A percentile compares a stretch with the other conserved stretches of the same genome.
phyloP scores from a whole-genome alignment of 2,888 invertebrate species.

The Scaeva pyrastri region DNA sequence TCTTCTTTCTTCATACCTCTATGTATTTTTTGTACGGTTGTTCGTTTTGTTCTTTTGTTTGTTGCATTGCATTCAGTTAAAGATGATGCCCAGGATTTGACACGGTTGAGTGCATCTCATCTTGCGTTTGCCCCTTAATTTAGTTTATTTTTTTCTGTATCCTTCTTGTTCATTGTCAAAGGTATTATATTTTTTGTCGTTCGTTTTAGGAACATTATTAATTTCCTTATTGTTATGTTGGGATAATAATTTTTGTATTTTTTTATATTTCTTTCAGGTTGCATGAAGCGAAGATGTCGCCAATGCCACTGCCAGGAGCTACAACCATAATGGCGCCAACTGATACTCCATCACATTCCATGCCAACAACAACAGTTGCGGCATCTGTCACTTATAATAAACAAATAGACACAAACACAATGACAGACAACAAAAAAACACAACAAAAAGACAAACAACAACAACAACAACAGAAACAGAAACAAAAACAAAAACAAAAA shows the following conservation, averaged over 20 bases:
- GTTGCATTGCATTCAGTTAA: conserved; percentile 42
- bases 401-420: conserved; percentile 57
- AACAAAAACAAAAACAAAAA: conserved; percentile 14
- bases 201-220: conserved; percentile 59
- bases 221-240: conserved; percentile 61
- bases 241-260: neutral
- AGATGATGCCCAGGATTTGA: conserved; percentile 65
- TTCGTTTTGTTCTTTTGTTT: conserved; percentile 63
- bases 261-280: conserved; percentile 63
- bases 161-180: conserved; percentile 43
- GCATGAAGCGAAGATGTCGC: conserved; percentile 76
- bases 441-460: neutral
- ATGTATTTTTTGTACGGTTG: conserved; percentile 17
- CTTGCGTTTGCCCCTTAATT: conserved; percentile 20
- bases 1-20: conserved; percentile 58
- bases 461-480: conserved; percentile 25
- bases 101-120: conserved; percentile 61
- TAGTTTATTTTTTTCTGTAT: neutral
- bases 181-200: conserved; percentile 17
- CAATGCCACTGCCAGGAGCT: conserved; percentile 76
- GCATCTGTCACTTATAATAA: conserved; percentile 70
- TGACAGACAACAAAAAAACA: conserved; percentile 54
- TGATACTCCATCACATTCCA: conserved; percentile 73
- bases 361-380: conserved; percentile 74
- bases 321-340: conserved; percentile 77